Conservation (phyloP, 2,888 invertebrate genomes). For the Sussaba pulchella region DNA sequence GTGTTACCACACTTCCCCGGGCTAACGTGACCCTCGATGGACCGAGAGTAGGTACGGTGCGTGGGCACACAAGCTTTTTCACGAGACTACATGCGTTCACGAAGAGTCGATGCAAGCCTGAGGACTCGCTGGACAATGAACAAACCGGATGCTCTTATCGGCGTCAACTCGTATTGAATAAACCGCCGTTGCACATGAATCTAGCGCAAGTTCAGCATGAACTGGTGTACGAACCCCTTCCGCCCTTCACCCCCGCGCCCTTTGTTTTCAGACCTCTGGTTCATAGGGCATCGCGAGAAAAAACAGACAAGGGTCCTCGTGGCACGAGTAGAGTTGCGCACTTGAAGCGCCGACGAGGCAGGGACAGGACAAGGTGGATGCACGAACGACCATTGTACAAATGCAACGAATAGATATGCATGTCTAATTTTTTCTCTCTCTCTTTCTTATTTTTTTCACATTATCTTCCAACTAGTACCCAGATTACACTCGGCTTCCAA, state of each 20-base stretch:
- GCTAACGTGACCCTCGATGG: not conserved
- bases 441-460: not conserved
- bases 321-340: not conserved
- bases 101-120: not conserved
- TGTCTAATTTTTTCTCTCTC: not conserved
- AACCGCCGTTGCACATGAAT: no score
- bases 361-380: not conserved
- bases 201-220: no score
- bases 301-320: not conserved
- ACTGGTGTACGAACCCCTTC: no score
- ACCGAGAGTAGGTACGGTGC: not conserved
- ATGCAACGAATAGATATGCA: not conserved
- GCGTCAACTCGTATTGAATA: no score
- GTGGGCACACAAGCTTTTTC: not conserved
- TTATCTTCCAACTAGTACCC: conserved; percentile 2
- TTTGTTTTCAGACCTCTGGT: no score
- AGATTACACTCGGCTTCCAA: conserved; percentile 13
- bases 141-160: no score
- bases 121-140: conserved; percentile 28
- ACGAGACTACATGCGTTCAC: not conserved
- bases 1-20: conserved; percentile 1
- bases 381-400: not conserved
- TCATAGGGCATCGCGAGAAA: not conserved
- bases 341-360: not conserved
- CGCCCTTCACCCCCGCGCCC: no score